phyloP scores from a whole-genome alignment of 2,888 invertebrate species.

The Trissonchulus sp. region DNA sequence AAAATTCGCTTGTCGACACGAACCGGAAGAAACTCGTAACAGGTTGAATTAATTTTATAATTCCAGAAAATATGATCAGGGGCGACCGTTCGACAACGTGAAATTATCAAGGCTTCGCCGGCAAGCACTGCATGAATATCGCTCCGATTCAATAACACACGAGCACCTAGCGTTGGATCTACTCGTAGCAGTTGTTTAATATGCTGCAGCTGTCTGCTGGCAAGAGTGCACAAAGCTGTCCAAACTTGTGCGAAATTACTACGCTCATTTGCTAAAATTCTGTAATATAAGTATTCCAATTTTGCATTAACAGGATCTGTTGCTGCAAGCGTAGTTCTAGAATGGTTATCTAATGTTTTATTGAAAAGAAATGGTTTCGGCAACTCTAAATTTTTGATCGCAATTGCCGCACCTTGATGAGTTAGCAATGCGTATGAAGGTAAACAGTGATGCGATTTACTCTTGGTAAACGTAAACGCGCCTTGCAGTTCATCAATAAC shows the following conservation, averaged over 20 bases:
- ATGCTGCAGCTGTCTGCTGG: neutral
- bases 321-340: neutral
- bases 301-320: conserved; percentile 12
- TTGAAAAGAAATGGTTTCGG: too few species aligned
- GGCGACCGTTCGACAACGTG: neutral
- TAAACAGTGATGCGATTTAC: too few species aligned
- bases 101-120: conserved; percentile 16
- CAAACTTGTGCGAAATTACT: neutral
- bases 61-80: conserved; percentile 24
- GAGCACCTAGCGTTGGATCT: conserved; percentile 15
- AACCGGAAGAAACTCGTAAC: conserved; percentile 22
- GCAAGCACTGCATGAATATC: conserved; percentile 15
- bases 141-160: neutral
- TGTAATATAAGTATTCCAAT: neutral
- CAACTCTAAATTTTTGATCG: too few species aligned
- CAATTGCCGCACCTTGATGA: too few species aligned
- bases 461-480: too few species aligned
- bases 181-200: conserved; percentile 9
- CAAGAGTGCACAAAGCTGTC: too few species aligned
- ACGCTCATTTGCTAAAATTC: neutral
- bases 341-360: neutral
- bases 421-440: too few species aligned
- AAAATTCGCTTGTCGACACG: neutral
- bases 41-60: conserved; percentile 8
- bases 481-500: too few species aligned